Percentiles rank a stretch among this genome's conserved stretches.
Conservation (phyloP, 2,888 invertebrate species). For the Campoplex nolae region DNA sequence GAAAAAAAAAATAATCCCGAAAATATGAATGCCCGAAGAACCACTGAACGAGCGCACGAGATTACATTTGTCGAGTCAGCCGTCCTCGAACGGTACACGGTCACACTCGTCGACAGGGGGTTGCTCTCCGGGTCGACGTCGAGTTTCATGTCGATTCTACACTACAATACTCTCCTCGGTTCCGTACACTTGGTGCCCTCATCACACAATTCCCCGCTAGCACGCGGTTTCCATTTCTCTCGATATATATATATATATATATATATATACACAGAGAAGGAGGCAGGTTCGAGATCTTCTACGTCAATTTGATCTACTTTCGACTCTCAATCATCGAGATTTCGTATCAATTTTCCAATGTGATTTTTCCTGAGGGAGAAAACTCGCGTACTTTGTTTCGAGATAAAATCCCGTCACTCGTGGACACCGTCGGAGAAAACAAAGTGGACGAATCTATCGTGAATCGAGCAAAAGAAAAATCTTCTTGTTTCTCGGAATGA, state of each 20-base stretch:
- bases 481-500: background rate
- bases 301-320: constrained; percentile 12
- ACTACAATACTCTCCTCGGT: constrained; percentile 57
- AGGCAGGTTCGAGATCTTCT: constrained; percentile 3
- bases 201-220: constrained; percentile 42
- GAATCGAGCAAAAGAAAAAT: background rate
- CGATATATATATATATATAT: constrained; percentile 15
- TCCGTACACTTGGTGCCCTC: constrained; percentile 62
- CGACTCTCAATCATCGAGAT: constrained; percentile 3
- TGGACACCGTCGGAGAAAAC: background rate
- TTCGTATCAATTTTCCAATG: background rate
- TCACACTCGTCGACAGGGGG: constrained; percentile 55
- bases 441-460: background rate
- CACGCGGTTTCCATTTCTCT: constrained; percentile 70
- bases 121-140: constrained; percentile 61
- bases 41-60: constrained; percentile 74
- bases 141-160: constrained; percentile 77
- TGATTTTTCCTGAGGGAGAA: background rate
- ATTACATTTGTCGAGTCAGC: constrained; percentile 79
- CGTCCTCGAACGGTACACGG: constrained; percentile 69
- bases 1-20: background rate
- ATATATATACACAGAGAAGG: background rate
- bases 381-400: background rate
- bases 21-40: constrained; percentile 69
- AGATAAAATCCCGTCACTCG: background rate